Percentiles rank a stretch among this genome's conserved stretches.
Conservation (phyloP, 1,140 invertebrate genomes). For the Drosophila simulans region DNA sequence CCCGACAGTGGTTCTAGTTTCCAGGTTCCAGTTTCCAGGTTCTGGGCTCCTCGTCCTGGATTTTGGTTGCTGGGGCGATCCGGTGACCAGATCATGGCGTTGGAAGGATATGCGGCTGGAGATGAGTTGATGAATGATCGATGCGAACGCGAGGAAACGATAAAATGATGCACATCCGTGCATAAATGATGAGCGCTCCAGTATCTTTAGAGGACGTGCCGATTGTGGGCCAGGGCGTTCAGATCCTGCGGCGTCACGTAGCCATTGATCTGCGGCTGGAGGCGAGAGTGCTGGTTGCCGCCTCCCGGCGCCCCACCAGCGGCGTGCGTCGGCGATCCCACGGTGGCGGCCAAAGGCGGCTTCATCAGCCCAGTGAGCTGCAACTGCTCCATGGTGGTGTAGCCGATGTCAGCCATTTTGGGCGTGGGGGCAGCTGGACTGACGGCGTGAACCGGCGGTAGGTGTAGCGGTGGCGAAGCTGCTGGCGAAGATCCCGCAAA, state of each 20-base stretch:
- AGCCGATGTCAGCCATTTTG: constrained; percentile 48
- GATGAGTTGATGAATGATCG: constrained; percentile 17
- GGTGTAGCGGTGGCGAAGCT: not conserved
- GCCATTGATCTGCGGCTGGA: constrained; percentile 62
- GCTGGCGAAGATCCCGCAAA: constrained; percentile 2
- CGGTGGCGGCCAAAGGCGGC: constrained; percentile 13
- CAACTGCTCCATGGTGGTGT: constrained; percentile 71
- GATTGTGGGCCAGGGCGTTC: constrained; percentile 66
- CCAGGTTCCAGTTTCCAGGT: not conserved
- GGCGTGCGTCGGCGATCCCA: constrained; percentile 5
- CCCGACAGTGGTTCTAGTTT: constrained; percentile 14
- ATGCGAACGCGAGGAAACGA: constrained; percentile 5
- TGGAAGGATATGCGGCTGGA: constrained; percentile 9
- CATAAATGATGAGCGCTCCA: constrained; percentile 1
- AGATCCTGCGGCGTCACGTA: constrained; percentile 72
- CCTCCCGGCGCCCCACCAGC: not conserved
- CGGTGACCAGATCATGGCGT: constrained; percentile 21
- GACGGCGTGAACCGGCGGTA: not conserved
- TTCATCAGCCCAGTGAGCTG: constrained; percentile 61
- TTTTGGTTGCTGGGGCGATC: constrained; percentile 6
- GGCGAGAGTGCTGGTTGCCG: constrained; percentile 11
- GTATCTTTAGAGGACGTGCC: constrained; percentile 61
- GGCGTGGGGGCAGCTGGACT: constrained; percentile 5
- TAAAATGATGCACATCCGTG: not conserved
- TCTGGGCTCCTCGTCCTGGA: not conserved